Evolutionary conservation across 2,888 invertebrate species (phyloP).

Genomic region (Epirrhoe alternata): DNA sequence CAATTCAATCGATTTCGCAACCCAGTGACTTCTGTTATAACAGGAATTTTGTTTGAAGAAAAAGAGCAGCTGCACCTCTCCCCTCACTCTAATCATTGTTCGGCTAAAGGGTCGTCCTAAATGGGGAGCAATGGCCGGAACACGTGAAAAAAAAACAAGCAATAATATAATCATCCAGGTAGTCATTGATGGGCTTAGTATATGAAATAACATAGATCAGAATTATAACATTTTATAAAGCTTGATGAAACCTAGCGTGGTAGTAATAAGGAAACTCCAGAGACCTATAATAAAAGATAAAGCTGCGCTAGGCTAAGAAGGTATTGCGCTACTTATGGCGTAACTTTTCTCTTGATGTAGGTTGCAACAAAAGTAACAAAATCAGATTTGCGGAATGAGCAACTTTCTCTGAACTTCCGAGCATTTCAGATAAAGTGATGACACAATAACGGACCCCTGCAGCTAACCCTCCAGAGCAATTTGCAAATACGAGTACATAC

Average conservation of each 20-base stretch:
- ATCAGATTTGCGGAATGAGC: neutral
- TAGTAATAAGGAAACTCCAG: conserved; percentile 13
- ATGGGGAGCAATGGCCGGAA: conserved; percentile 74
- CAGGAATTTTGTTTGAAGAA: conserved; percentile 67
- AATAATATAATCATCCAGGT: conserved; percentile 71
- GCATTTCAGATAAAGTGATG: conserved; percentile 23
- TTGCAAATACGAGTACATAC: conserved; percentile 24
- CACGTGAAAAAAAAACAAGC: conserved; percentile 63
- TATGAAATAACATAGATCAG: conserved; percentile 28
- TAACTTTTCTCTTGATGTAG: neutral
- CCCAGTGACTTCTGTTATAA: conserved; percentile 60
- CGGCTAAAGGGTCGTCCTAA: conserved; percentile 77
- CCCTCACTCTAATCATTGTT: conserved; percentile 79
- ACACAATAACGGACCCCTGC: conserved; percentile 34
- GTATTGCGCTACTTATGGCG: neutral
- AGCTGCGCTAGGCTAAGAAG: neutral
- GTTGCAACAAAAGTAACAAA: neutral
- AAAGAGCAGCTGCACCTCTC: conserved; percentile 82
- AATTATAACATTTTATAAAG: conserved; percentile 11
- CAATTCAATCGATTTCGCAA: conserved; percentile 60
- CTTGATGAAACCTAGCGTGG: conserved; percentile 10
- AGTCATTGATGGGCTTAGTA: conserved; percentile 53
- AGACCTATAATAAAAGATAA: conserved; percentile 1
- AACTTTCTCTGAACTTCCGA: conserved; percentile 4
- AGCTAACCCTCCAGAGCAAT: conserved; percentile 35